Evolutionary conservation across 2,888 invertebrate species (phyloP).

Genomic region (Plebejus anna): DNA sequence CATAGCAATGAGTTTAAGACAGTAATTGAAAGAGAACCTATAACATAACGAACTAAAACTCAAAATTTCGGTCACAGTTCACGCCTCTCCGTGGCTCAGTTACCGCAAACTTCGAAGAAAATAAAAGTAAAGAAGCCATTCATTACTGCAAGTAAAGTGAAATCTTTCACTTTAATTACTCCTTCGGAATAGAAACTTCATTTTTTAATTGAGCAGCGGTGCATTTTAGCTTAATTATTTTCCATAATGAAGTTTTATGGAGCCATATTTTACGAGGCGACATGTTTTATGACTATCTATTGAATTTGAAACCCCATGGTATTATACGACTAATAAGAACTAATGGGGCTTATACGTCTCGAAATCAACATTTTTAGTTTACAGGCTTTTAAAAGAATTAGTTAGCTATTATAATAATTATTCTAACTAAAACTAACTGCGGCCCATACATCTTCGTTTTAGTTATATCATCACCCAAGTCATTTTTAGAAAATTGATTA

Average conservation of each 20-base stretch:
- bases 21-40: neutral
- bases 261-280: neutral
- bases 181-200: conserved; percentile 18
- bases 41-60: neutral
- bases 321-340: neutral
- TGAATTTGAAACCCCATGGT: neutral
- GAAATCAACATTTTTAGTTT: too few relatives aligned
- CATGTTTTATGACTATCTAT: neutral
- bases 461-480: too few relatives aligned
- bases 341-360: neutral
- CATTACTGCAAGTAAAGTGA: conserved; percentile 32
- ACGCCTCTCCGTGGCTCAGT: conserved; percentile 4
- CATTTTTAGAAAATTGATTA: too few relatives aligned
- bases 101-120: conserved; percentile 4
- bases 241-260: neutral
- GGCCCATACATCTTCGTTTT: too few relatives aligned
- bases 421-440: too few relatives aligned
- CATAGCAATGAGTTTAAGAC: neutral
- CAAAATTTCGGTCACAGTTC: conserved; percentile 1
- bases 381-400: too few relatives aligned
- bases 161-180: conserved; percentile 31
- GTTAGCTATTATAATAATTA: too few relatives aligned
- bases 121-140: conserved; percentile 32
- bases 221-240: conserved; percentile 14
- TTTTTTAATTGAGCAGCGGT: neutral